Evolutionary conservation across 2,113 vertebrate genomes (phyloP).

Genomic region (Columbina picui): DNA sequence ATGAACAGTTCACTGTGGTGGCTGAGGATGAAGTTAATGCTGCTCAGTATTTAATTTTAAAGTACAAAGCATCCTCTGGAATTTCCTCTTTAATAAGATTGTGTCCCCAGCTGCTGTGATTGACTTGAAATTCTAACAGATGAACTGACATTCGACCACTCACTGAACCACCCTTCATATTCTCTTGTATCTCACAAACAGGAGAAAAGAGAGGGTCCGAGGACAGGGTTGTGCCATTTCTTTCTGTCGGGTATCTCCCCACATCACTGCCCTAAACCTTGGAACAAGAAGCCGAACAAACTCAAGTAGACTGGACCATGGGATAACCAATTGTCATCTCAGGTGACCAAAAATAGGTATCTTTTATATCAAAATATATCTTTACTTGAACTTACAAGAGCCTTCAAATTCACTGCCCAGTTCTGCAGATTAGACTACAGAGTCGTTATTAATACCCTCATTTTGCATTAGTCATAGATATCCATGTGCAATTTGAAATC

Average conservation of each 20-base stretch:
- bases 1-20: background rate
- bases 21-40: background rate
- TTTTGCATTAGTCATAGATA: background rate
- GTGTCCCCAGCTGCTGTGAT: background rate
- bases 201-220: background rate
- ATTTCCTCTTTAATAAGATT: background rate
- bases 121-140: background rate
- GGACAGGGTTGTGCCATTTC: background rate
- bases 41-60: background rate
- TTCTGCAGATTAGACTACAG: background rate
- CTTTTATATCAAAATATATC: slow-evolving; percentile 13
- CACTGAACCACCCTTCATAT: background rate
- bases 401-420: background rate
- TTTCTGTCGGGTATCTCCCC: background rate
- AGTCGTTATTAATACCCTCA: background rate
- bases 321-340: background rate
- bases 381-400: background rate
- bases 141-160: background rate
- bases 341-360: background rate
- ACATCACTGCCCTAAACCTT: background rate
- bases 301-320: background rate
- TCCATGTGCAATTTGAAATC: background rate
- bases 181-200: background rate
- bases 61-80: background rate
- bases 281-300: background rate